Percentiles rank a stretch among this genome's conserved stretches.
Conservation (phyloP, 2,888 invertebrate species). For the Erannis defoliaria region DNA sequence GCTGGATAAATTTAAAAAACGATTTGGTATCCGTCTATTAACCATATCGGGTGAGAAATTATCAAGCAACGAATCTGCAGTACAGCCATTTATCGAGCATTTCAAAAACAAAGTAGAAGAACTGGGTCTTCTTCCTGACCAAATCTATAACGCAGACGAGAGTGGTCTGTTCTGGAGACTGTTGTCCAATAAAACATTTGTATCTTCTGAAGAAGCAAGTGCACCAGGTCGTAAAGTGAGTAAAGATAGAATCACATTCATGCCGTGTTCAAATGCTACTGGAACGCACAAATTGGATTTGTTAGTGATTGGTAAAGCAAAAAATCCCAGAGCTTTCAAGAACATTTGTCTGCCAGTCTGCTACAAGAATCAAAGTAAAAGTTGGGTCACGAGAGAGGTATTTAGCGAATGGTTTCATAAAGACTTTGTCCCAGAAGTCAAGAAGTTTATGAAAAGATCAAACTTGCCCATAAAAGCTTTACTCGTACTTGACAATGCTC, state of each 20-base stretch:
- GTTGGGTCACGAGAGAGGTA: neutral
- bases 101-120: neutral
- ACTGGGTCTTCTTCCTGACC: neutral
- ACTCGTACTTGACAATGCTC: constrained; percentile 23
- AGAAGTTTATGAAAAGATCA: constrained; percentile 46
- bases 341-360: neutral
- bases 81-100: constrained; percentile 27
- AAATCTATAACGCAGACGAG: neutral
- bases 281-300: constrained; percentile 33
- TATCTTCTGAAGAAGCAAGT: neutral
- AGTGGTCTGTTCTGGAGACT: neutral
- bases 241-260: constrained; percentile 50
- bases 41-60: constrained; percentile 51
- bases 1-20: constrained; percentile 57
- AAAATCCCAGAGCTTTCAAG: neutral
- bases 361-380: neutral
- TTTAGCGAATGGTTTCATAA: constrained; percentile 45
- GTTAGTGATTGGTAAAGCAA: neutral
- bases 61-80: constrained; percentile 48
- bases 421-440: constrained; percentile 24
- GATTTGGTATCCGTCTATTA: constrained; percentile 51
- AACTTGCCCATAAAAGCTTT: constrained; percentile 50
- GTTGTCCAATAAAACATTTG: neutral
- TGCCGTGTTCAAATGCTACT: constrained; percentile 55
- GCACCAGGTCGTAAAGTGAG: neutral